Conservation (phyloP, 2,797 vertebrate species). For the Selene dorsalis region DNA sequence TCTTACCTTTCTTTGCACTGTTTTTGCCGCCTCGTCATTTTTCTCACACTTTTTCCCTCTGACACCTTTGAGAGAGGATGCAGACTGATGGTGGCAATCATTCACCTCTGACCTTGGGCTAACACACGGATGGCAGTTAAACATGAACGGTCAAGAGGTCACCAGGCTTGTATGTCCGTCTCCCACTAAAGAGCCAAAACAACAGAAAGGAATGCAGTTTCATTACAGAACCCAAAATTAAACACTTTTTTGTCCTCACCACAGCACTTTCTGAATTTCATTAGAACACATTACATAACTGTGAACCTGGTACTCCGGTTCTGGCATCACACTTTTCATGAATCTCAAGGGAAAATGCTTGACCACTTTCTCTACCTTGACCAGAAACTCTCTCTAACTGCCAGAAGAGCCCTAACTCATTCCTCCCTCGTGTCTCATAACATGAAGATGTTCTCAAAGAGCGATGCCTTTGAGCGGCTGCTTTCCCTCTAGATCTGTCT, state of each 20-base stretch:
- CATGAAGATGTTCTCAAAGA: constrained; percentile 52
- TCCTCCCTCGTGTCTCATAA: constrained; percentile 41
- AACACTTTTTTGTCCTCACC: background rate
- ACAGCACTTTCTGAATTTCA: background rate
- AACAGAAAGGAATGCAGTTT: constrained; percentile 55
- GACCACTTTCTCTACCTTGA: constrained; percentile 16
- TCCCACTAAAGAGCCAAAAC: constrained; percentile 41
- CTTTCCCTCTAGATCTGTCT: constrained; percentile 39
- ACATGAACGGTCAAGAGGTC: constrained; percentile 56
- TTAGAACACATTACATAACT: constrained; percentile 11
- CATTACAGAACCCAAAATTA: background rate
- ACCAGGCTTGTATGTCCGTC: constrained; percentile 28
- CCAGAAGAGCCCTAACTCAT: constrained; percentile 35
- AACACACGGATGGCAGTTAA: constrained; percentile 55
- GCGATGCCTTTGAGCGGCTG: constrained; percentile 42
- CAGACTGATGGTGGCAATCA: constrained; percentile 40
- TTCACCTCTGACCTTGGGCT: constrained; percentile 64
- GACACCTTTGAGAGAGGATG: constrained; percentile 44
- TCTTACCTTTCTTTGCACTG: background rate
- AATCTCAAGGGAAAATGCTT: background rate
- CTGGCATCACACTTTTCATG: constrained; percentile 12
- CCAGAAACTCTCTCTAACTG: constrained; percentile 39
- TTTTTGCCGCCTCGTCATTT: background rate
- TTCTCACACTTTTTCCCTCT: constrained; percentile 8
- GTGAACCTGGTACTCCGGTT: constrained; percentile 11